Conservation (phyloP, 2,888 invertebrate species). For the Gasteruption jaculator region DNA sequence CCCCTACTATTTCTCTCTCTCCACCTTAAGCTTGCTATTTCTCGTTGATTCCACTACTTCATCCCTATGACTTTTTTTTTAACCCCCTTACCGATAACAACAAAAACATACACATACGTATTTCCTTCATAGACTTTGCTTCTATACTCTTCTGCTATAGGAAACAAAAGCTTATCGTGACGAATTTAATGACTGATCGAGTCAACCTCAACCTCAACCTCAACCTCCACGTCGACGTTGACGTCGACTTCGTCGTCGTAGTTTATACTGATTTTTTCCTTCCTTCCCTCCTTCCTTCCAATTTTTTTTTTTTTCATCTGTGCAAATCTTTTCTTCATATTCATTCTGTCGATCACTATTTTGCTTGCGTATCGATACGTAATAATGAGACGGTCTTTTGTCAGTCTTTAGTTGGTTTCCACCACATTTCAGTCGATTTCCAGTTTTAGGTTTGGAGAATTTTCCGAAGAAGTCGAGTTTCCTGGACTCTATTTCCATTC, state of each 20-base stretch:
- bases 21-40: slow-evolving; percentile 9
- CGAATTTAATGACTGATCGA: slow-evolving; percentile 50
- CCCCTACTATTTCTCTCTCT: slow-evolving; percentile 12
- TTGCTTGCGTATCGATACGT: slow-evolving; percentile 43
- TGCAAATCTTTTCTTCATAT: slow-evolving; percentile 15
- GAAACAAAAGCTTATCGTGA: slow-evolving; percentile 47
- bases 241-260: too few species aligned
- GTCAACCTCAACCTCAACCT: too few species aligned
- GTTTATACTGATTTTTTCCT: too few species aligned
- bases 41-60: slow-evolving; percentile 3
- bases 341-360: slow-evolving; percentile 29
- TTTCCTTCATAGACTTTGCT: not conserved
- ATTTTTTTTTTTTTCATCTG: not conserved
- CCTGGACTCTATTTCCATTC: too few species aligned
- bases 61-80: slow-evolving; percentile 14
- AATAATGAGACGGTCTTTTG: slow-evolving; percentile 45
- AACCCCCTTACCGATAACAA: slow-evolving; percentile 24
- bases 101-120: slow-evolving; percentile 1
- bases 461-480: too few species aligned
- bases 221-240: too few species aligned
- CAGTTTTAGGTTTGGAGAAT: too few species aligned
- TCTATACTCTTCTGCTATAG: slow-evolving; percentile 17
- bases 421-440: too few species aligned
- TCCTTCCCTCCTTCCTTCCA: not conserved
- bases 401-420: too few species aligned